These are phyloP conservation scores for Sapayoa aenigma DNA, from an alignment of 2,113 vertebrate species.

Conservation along the genomic window DNA sequence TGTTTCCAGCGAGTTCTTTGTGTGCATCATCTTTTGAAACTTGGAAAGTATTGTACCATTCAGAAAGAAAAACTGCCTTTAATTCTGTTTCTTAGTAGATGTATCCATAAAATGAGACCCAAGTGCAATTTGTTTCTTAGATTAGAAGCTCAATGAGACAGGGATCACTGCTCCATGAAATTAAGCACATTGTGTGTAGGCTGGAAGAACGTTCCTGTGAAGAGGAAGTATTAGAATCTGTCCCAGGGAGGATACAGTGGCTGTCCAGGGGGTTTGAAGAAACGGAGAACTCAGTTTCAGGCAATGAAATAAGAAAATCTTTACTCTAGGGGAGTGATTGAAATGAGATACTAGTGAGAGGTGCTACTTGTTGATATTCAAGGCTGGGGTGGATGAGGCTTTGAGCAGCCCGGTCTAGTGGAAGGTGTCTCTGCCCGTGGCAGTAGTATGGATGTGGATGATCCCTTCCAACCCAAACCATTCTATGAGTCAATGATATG, in stretches of 20 bases:
- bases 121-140: conserved; percentile 2
- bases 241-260: not conserved
- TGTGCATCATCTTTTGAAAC: not conserved
- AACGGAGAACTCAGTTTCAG: not conserved
- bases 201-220: not conserved
- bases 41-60: not conserved
- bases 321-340: not conserved
- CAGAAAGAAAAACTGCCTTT: not conserved
- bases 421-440: not conserved
- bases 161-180: conserved; percentile 55
- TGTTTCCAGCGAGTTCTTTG: not conserved
- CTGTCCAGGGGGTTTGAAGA: not conserved
- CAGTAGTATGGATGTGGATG: not conserved
- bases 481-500: not conserved
- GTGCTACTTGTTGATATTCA: not conserved
- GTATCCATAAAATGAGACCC: not conserved
- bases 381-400: not conserved
- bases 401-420: not conserved
- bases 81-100: not conserved
- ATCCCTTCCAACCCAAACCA: not conserved
- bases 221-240: not conserved
- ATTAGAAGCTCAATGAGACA: conserved; percentile 13
- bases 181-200: not conserved
- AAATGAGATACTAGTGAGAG: not conserved
- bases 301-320: not conserved